A percentile compares a stretch with the other conserved stretches of the same genome.
These are phyloP conservation scores for Nesogale talazaci DNA, from an alignment of 2,113 vertebrate genomes.

Conservation along the genomic window DNA sequence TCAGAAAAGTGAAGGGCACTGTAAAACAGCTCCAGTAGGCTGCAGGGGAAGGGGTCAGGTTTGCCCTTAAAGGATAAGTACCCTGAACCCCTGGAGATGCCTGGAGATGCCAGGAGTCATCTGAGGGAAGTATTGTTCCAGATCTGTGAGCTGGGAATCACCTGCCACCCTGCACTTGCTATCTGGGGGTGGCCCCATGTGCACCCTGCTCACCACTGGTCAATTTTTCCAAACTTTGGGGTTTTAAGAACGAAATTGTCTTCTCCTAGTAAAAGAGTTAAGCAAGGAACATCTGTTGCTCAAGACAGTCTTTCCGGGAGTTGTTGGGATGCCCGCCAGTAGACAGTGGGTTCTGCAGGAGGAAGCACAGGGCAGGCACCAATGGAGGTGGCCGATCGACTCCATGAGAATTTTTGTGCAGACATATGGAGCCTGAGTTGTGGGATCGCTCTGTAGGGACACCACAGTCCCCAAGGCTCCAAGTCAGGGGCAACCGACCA, in stretches of 20 bases:
- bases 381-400: not conserved
- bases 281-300: not conserved
- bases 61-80: fast-evolving
- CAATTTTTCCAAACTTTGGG: not conserved
- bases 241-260: not conserved
- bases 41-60: not conserved
- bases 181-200: fast-evolving
- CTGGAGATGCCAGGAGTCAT: not conserved
- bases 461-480: fast-evolving
- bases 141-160: not conserved
- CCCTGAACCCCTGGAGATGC: not conserved
- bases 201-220: fast-evolving
- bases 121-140: too few species aligned
- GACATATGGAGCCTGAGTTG: too few species aligned
- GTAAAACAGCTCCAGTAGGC: too few species aligned
- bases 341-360: not conserved
- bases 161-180: fast-evolving
- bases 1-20: not conserved
- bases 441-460: not conserved
- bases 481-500: not conserved
- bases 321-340: fast-evolving
- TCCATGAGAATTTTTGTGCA: not conserved
- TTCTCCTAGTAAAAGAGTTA: not conserved
- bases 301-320: not conserved
- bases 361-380: not conserved